These are phyloP conservation scores for Conus betulinus DNA, from an alignment of 1,140 invertebrate species.

Conservation along the genomic window DNA sequence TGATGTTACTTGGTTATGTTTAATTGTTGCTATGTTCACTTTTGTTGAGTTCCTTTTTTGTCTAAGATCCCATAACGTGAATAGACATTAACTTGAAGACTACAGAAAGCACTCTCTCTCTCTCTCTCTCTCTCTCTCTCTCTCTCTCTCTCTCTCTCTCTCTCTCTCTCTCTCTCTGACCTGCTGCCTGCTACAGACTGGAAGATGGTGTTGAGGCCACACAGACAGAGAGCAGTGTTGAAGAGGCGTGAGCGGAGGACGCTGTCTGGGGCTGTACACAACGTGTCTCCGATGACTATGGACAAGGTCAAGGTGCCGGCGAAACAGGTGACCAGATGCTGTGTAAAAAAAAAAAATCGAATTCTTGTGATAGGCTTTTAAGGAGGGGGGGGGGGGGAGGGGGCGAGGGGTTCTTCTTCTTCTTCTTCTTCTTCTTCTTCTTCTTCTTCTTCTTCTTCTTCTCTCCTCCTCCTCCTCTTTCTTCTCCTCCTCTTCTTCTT, in stretches of 20 bases:
- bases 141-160: background rate
- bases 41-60: no score
- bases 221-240: slow-evolving; percentile 60
- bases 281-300: slow-evolving; percentile 50
- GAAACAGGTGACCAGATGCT: slow-evolving; percentile 57
- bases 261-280: slow-evolving; percentile 50
- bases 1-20: no score
- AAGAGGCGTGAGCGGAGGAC: slow-evolving; percentile 57
- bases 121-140: background rate
- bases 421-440: no score
- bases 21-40: no score
- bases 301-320: slow-evolving; percentile 45
- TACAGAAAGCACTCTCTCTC: background rate
- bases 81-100: no score
- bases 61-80: no score
- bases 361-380: background rate
- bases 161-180: slow-evolving; percentile 35
- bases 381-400: no score
- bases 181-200: slow-evolving; percentile 56
- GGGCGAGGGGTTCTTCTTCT: no score
- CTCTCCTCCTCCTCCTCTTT: no score
- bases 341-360: background rate
- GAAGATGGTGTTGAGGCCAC: slow-evolving; percentile 55
- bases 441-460: no score
- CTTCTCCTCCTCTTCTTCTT: no score